phyloP scores from a whole-genome alignment of 2,888 invertebrate genomes.

The Choristoneura rosaceana region DNA sequence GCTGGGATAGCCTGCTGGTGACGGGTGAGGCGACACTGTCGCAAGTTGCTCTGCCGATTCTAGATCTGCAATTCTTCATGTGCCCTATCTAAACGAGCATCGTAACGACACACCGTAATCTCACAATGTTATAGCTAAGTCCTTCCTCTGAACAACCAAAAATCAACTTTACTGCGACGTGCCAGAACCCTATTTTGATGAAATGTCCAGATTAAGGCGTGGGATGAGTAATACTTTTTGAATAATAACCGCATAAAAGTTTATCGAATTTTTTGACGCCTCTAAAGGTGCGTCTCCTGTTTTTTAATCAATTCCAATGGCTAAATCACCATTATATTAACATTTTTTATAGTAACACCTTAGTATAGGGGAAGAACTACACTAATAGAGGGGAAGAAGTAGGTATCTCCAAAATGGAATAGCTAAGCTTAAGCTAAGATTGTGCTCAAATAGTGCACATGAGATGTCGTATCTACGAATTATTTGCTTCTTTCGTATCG shows the following conservation, averaged over 20 bases:
- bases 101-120: slow-evolving; percentile 82
- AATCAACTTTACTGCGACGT: slow-evolving; percentile 34
- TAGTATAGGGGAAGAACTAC: too few relatives aligned
- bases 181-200: slow-evolving; percentile 33
- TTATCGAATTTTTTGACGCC: slow-evolving; percentile 47
- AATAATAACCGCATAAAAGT: slow-evolving; percentile 51
- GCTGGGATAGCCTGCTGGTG: slow-evolving; percentile 23
- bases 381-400: not conserved
- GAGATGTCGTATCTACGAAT: too few relatives aligned
- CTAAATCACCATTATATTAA: too few relatives aligned
- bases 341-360: too few relatives aligned
- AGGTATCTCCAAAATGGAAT: not conserved
- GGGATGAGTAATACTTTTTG: slow-evolving; percentile 49
- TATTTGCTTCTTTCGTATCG: too few relatives aligned
- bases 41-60: slow-evolving; percentile 64
- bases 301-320: slow-evolving; percentile 38
- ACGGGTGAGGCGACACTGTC: slow-evolving; percentile 40
- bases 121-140: slow-evolving; percentile 66
- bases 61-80: slow-evolving; percentile 82
- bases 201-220: slow-evolving; percentile 39
- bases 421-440: not conserved
- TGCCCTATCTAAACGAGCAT: slow-evolving; percentile 82
- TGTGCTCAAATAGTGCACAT: not conserved
- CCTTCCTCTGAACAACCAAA: slow-evolving; percentile 33
- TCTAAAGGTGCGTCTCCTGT: slow-evolving; percentile 31